Conservation (phyloP, 2,113 vertebrate genomes). For the Phasianus colchicus region DNA sequence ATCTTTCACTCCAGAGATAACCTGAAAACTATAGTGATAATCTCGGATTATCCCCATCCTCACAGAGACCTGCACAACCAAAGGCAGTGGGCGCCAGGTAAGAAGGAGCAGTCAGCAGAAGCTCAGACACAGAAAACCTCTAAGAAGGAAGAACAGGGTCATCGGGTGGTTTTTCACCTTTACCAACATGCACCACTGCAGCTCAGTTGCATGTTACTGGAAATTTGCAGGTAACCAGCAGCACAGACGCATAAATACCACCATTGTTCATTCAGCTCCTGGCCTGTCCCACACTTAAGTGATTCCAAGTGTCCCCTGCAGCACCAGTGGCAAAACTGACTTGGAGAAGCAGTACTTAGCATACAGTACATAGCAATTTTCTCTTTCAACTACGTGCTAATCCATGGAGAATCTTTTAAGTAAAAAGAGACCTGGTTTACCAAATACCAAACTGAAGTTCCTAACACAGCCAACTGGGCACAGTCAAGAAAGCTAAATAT, state of each 20-base stretch:
- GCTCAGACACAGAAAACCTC: not conserved
- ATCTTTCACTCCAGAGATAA: not conserved
- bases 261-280: not conserved
- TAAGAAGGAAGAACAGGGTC: not conserved
- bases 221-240: not conserved
- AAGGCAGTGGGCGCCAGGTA: not conserved
- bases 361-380: not conserved
- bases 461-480: not conserved
- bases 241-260: not conserved
- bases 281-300: not conserved
- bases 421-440: not conserved
- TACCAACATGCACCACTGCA: not conserved
- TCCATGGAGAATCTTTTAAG: not conserved
- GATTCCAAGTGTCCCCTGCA: not conserved
- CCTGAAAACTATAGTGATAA: not conserved
- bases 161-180: not conserved
- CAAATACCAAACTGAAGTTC: not conserved
- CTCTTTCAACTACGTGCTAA: not conserved
- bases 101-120: not conserved
- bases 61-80: not conserved
- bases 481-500: slow-evolving; percentile 18
- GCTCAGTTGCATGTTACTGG: accelerated
- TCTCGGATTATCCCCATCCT: not conserved
- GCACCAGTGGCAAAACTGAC: slow-evolving; percentile 1
- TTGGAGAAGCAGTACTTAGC: not conserved